Evolutionary conservation across 2,797 vertebrate genomes (phyloP), one percentile per base, ranked within the genome.

Genomic region (Microhierax caerulescens): DNA sequence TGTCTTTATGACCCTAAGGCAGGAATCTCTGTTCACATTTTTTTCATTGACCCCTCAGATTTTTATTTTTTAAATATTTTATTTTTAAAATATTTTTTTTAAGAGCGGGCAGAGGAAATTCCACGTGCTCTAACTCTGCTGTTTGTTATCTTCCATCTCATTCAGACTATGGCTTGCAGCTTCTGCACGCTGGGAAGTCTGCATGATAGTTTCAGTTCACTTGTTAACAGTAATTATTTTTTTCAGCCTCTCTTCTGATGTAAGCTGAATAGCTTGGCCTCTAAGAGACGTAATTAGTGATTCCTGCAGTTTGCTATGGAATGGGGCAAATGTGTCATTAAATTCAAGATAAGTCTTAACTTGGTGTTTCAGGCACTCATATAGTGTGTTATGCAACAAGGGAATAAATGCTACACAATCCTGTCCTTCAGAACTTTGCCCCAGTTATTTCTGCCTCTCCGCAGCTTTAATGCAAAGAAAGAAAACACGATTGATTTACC

Each of bases 191-290:
- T 94, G 76, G 57, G 54, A 92, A 94, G 87, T 69, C 93, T 94
- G 54, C 78, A 67, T 86, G 92, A 97, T 91, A 93, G 83, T 93
- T 95, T 97, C 80, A 92, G 64, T 94, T 96, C 92, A 69, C 83
- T 96, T 95, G 88, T 92, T 97, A 94, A 95, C 64, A 85, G 78
- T 93, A 94, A 97, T 97, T 95, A 95, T 96, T 97, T 96, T 91
- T 82, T 81, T 76, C 60, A 84, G 70, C 56, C 67, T 86, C 70
- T 90, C 54, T 51, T 97, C 90, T 96, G 77, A 90, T 94, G 77
- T 95, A 53, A 57, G 56, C 73, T 93, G 73, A 90, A 85, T 93
- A 82, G 59, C 92, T 75, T 69, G 78, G 56, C 88, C 88, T 96
- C 86, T 73, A 70, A 92, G 67, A 96, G 92, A 91, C 93, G 54